A percentile compares a stretch with the other conserved stretches of the same genome.
Conservation (phyloP, 2,113 vertebrate species). For the Meles meles region DNA sequence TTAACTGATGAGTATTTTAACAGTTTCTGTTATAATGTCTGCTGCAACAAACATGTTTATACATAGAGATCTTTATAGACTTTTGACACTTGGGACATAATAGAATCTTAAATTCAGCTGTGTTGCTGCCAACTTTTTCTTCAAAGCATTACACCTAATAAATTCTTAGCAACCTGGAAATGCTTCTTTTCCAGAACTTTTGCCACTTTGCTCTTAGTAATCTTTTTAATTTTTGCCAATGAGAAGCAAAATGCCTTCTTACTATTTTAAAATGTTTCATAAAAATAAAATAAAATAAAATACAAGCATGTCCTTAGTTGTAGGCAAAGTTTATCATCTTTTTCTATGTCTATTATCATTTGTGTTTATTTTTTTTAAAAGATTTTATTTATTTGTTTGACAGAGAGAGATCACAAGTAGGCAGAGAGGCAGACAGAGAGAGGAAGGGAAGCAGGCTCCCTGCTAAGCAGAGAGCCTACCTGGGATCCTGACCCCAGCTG, state of each 20-base stretch:
- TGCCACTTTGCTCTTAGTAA: not conserved
- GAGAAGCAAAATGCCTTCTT: not conserved
- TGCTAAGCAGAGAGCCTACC: too few relatives aligned
- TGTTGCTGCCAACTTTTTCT: not conserved
- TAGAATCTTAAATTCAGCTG: not conserved
- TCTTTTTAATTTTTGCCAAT: not conserved
- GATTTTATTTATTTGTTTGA: too few relatives aligned
- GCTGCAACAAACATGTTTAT: not conserved
- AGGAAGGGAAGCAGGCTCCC: too few relatives aligned
- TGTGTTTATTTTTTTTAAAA: not conserved
- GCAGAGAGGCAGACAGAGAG: too few relatives aligned
- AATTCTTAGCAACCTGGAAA: not conserved
- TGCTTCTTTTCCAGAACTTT: not conserved
- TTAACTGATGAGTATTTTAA: not conserved
- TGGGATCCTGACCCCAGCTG: too few relatives aligned
- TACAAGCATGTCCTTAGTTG: not conserved
- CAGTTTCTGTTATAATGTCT: not conserved
- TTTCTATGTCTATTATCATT: not conserved
- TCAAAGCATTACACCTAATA: not conserved
- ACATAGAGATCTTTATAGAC: not conserved
- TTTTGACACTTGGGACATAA: not conserved
- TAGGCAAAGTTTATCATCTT: not conserved
- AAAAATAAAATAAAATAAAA: not conserved
- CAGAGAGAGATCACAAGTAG: too few relatives aligned
- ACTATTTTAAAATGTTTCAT: not conserved